phyloP scores from a whole-genome alignment of 2,888 invertebrate species.

The Phorcus lineatus region DNA sequence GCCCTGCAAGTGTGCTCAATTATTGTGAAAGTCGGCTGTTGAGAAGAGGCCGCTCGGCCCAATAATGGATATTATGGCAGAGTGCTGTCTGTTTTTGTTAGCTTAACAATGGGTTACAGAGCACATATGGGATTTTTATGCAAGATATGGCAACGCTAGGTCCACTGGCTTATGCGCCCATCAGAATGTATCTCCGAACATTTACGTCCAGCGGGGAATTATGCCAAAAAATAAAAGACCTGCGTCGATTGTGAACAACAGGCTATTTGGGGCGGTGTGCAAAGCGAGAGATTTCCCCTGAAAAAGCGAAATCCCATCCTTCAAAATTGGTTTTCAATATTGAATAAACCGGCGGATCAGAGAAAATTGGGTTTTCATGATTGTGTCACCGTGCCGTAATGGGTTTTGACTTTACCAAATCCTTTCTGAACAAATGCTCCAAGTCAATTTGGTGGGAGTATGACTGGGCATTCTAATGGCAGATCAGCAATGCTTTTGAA shows the following conservation, averaged over 20 bases:
- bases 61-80: conserved; percentile 28
- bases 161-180: conserved; percentile 12
- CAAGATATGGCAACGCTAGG: conserved; percentile 3
- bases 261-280: conserved; percentile 17
- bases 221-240: conserved; percentile 22
- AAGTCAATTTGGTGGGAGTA: conserved; percentile 34
- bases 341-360: conserved; percentile 41
- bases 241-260: conserved; percentile 19
- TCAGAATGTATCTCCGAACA: conserved; percentile 14
- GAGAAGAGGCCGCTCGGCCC: conserved; percentile 17
- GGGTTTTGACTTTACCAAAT: conserved; percentile 36
- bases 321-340: conserved; percentile 41
- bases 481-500: conserved; percentile 18
- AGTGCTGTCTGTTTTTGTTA: conserved; percentile 27
- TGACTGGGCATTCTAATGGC: conserved; percentile 39
- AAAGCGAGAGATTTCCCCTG: conserved; percentile 13
- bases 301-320: conserved; percentile 30
- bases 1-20: background rate
- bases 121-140: conserved; percentile 27
- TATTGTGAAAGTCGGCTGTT: conserved; percentile 1
- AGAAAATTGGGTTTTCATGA: conserved; percentile 40
- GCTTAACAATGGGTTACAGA: conserved; percentile 22
- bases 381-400: conserved; percentile 40
- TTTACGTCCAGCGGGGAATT: conserved; percentile 7
- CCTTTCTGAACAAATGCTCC: conserved; percentile 37